Conservation (phyloP, 2,113 vertebrate genomes). For the Dolichotis patagonum region DNA sequence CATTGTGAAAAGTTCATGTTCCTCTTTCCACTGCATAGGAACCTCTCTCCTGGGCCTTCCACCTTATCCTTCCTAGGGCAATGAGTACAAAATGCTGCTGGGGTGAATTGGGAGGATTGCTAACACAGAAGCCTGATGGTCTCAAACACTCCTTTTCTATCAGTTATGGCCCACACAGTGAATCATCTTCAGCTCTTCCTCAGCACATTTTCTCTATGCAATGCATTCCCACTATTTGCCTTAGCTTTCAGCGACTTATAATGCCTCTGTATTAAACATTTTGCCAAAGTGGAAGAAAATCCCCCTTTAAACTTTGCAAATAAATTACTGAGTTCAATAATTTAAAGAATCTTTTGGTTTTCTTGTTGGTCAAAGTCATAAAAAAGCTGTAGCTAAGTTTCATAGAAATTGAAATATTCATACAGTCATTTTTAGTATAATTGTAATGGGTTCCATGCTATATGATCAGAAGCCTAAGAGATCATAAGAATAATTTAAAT, state of each 20-base stretch:
- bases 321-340: slow-evolving; percentile 68
- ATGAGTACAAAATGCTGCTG: not conserved
- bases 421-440: slow-evolving; percentile 59
- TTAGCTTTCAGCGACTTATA: slow-evolving; percentile 34
- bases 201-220: not conserved
- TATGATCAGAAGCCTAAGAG: slow-evolving; percentile 46
- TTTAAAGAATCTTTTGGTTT: slow-evolving; percentile 51
- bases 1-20: not conserved
- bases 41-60: not conserved
- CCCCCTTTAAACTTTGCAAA: slow-evolving; percentile 55
- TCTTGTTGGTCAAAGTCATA: slow-evolving; percentile 43
- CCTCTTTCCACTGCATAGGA: not conserved
- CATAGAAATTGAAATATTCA: slow-evolving; percentile 74
- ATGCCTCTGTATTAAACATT: slow-evolving; percentile 57
- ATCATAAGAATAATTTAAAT: slow-evolving; percentile 64
- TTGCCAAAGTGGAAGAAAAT: slow-evolving; percentile 47
- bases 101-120: not conserved
- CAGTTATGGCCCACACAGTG: not conserved
- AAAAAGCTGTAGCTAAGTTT: slow-evolving; percentile 52
- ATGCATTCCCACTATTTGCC: not conserved
- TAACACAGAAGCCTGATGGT: slow-evolving; percentile 14
- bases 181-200: slow-evolving; percentile 9
- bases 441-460: slow-evolving; percentile 29
- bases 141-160: not conserved
- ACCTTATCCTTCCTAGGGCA: not conserved